phyloP scores from a whole-genome alignment of 2,797 vertebrate species.

The Sciaenops ocellatus region DNA sequence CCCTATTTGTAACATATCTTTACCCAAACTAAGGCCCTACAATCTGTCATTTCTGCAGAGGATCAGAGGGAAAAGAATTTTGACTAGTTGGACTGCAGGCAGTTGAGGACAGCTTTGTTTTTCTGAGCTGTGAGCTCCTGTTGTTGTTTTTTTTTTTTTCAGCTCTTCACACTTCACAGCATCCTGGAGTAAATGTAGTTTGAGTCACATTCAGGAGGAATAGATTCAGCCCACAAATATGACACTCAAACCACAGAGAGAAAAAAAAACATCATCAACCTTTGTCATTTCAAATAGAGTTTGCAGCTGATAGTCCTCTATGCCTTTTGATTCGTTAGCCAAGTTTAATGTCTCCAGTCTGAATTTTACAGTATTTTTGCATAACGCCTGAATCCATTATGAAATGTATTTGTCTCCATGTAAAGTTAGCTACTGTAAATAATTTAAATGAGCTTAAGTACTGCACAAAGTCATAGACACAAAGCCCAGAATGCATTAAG shows the following conservation, averaged over 20 bases:
- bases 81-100: conserved; percentile 40
- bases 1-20: conserved; percentile 10
- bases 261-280: background rate
- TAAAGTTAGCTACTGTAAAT: conserved; percentile 33
- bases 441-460: conserved; percentile 28
- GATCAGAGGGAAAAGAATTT: conserved; percentile 44
- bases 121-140: conserved; percentile 27
- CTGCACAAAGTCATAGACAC: conserved; percentile 16
- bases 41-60: conserved; percentile 21
- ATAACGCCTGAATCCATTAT: background rate
- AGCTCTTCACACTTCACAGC: conserved; percentile 32
- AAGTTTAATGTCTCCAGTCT: background rate
- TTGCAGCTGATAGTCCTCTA: background rate
- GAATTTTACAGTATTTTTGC: background rate
- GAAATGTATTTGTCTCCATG: conserved; percentile 21
- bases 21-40: conserved; percentile 4
- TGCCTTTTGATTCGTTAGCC: background rate
- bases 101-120: conserved; percentile 46
- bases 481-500: background rate
- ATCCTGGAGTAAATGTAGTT: conserved; percentile 35
- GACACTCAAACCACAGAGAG: background rate
- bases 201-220: conserved; percentile 37
- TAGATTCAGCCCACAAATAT: conserved; percentile 33
- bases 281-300: background rate
- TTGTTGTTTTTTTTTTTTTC: background rate